Evolutionary conservation across 2,113 vertebrate species (phyloP).

Genomic region (Percopsis transmontana): DNA sequence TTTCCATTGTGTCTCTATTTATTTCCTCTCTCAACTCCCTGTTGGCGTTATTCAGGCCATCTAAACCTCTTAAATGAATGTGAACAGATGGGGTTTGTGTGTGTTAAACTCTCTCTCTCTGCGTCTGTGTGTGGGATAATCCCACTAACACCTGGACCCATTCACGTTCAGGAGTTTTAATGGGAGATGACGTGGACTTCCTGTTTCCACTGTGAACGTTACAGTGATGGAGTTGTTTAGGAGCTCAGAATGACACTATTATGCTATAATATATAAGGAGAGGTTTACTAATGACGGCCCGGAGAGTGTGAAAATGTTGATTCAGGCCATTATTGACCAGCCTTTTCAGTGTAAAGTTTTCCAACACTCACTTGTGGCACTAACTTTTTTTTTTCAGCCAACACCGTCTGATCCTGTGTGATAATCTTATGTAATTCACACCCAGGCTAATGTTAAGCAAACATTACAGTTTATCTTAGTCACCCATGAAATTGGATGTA

Average conservation of each 20-base stretch:
- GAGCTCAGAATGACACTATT: not conserved
- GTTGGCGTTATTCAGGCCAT: conserved; percentile 26
- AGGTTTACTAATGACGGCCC: not conserved
- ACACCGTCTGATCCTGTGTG: conserved; percentile 13
- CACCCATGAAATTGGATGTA: conserved; percentile 45
- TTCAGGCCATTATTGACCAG: not conserved
- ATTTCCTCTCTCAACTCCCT: conserved; percentile 13
- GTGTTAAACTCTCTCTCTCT: not conserved
- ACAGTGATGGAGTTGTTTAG: conserved; percentile 14
- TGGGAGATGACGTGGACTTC: conserved; percentile 32
- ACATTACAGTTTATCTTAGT: conserved; percentile 54
- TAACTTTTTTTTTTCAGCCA: not conserved
- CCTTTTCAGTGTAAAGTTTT: not conserved
- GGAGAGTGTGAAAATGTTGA: not conserved
- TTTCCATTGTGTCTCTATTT: not conserved
- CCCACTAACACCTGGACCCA: conserved; percentile 46
- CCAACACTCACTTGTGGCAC: not conserved
- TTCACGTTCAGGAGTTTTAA: conserved; percentile 37
- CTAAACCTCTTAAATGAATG: conserved; percentile 46
- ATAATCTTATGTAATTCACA: conserved; percentile 16
- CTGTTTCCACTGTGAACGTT: conserved; percentile 6
- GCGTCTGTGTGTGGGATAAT: conserved; percentile 42
- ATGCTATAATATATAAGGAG: not conserved
- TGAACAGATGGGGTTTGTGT: conserved; percentile 38
- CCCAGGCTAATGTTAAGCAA: conserved; percentile 45